Evolutionary conservation across 2,888 invertebrate genomes (phyloP).

Genomic region (Agriopis leucophaearia): DNA sequence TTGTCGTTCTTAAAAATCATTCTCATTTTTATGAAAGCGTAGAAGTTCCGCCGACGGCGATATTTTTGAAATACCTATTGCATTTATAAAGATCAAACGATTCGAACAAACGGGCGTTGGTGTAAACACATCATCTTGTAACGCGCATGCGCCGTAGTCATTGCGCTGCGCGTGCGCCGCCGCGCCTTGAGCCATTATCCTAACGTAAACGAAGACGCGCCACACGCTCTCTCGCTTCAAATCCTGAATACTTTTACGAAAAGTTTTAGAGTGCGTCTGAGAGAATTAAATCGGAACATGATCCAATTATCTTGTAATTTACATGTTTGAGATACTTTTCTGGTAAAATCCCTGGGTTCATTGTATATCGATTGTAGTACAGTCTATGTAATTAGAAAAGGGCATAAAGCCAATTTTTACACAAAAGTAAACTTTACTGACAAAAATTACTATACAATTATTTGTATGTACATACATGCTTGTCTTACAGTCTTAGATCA

Average conservation of each 20-base stretch:
- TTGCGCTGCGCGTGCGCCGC: slow-evolving; percentile 55
- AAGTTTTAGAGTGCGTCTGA: slow-evolving; percentile 36
- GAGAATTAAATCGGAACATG: slow-evolving; percentile 31
- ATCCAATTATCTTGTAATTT: slow-evolving; percentile 25
- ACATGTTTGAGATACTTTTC: slow-evolving; percentile 25
- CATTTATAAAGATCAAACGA: slow-evolving; percentile 86
- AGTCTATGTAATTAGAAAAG: too few species aligned
- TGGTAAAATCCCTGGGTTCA: not conserved
- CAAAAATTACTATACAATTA: too few species aligned
- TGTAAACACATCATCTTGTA: slow-evolving; percentile 80
- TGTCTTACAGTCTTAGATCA: too few species aligned
- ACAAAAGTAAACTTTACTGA: too few species aligned
- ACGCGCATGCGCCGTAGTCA: slow-evolving; percentile 45
- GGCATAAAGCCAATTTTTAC: too few species aligned
- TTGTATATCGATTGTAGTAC: too few species aligned
- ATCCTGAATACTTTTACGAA: slow-evolving; percentile 40
- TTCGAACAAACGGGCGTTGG: slow-evolving; percentile 78
- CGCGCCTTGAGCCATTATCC: slow-evolving; percentile 60
- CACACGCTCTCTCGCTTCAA: slow-evolving; percentile 31
- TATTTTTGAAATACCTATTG: slow-evolving; percentile 85
- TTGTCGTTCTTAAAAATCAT: slow-evolving; percentile 82
- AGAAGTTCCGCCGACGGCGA: slow-evolving; percentile 73
- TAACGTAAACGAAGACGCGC: slow-evolving; percentile 52
- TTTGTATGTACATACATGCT: too few species aligned
- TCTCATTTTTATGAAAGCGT: slow-evolving; percentile 79